Evolutionary conservation across 2,113 vertebrate species (phyloP), one percentile per base, ranked within the genome.

Genomic region (Alexandromys fortis): DNA sequence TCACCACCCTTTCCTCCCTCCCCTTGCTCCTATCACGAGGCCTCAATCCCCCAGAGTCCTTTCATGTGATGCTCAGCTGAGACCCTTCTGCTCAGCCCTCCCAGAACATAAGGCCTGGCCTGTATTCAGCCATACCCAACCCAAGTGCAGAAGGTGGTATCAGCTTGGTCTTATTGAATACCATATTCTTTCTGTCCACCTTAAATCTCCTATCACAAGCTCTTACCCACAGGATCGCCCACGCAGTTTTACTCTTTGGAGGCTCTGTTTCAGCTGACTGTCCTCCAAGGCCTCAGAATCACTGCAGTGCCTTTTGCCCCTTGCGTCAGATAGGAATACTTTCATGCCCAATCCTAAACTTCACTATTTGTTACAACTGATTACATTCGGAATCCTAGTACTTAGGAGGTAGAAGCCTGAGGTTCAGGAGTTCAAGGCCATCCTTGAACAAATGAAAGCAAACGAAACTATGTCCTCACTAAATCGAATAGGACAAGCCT

Each of bases 31-130:
- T 98, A 96, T 99, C 99, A 99, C 99, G 99, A 98, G 99, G 98
- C 93, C 94, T 94, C 96, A 87, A 98, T 98, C 98, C 98, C 98
- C 98, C 98, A 98, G 96, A 99, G 99, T 99, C 98, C 68, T 98
- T 99, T 99, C 99, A 99, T 99, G 99, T 99, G 99, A 99, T 98
- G 96, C 97, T 99, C 99, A 99, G 99, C 99, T 99, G 99, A 99
- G 97, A 95, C 83, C 92, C 58, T 78, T 35, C 88, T 92, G 97
- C 88, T 79, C 94, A 72, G 75, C 65, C 91, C 52, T 92, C 79
- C 81, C 49, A 93, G 68, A 86, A 95, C 58, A 88, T 78, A 92
- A 91, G 55, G 24, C 72, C 61, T 76, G 33, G 58, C 67, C 72
- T 42, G 30, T 93, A 65, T 55, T 95, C 61, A 63, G 11, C 47